A percentile compares a stretch with the other conserved stretches of the same genome.
phyloP scores from a whole-genome alignment of 1,140 invertebrate genomes.

The Ostrea denselamellosa region DNA sequence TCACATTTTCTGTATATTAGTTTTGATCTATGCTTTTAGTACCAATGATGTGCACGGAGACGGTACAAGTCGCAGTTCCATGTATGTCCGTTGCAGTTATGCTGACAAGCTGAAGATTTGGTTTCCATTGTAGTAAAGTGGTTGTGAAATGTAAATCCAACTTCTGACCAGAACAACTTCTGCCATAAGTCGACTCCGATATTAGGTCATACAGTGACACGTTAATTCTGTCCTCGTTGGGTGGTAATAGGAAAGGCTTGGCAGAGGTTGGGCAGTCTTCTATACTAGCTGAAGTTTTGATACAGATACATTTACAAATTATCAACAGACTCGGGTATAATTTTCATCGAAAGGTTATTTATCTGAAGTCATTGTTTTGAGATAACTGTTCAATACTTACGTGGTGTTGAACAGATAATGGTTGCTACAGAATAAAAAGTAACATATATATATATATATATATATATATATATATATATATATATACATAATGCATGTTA shows the following conservation, averaged over 20 bases:
- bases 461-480: no score
- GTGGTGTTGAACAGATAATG: not conserved
- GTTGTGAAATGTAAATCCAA: not conserved
- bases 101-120: not conserved
- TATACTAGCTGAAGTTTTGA: not conserved
- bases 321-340: no score
- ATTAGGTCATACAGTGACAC: not conserved
- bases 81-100: not conserved
- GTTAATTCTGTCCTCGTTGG: not conserved
- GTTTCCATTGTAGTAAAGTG: not conserved
- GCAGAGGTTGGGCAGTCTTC: not conserved
- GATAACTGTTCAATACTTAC: not conserved
- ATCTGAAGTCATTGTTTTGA: no score
- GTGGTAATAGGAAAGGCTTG: not conserved
- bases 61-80: not conserved
- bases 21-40: not conserved
- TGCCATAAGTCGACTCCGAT: not conserved
- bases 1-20: no score
- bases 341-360: no score
- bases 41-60: not conserved
- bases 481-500: no score
- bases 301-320: not conserved
- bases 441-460: not conserved
- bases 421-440: not conserved
- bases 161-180: conserved; percentile 18